These are phyloP conservation scores for Oryzias dopingdopingensis DNA, from an alignment of 2,797 vertebrate species.

Conservation along the genomic window DNA sequence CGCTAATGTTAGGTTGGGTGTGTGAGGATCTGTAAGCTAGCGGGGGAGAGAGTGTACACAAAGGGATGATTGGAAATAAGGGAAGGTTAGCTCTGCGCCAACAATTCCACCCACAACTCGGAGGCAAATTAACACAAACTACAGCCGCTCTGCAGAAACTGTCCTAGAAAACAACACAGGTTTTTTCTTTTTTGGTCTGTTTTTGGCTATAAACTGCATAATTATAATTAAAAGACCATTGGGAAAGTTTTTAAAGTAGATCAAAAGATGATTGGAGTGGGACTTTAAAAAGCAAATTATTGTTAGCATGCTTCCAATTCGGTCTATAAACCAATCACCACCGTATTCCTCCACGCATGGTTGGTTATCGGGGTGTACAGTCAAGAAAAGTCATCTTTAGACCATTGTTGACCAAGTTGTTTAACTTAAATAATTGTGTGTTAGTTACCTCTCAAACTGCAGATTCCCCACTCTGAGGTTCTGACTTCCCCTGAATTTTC, in stretches of 20 bases:
- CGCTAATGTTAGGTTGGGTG: too few relatives aligned
- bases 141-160: too few relatives aligned
- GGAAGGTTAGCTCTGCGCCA: too few relatives aligned
- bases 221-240: too few relatives aligned
- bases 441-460: slow-evolving; percentile 13
- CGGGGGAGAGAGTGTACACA: too few relatives aligned
- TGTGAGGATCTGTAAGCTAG: too few relatives aligned
- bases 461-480: slow-evolving; percentile 31
- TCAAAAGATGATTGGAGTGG: slow-evolving; percentile 15
- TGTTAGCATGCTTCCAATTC: slow-evolving; percentile 55
- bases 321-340: slow-evolving; percentile 69
- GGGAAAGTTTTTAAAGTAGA: slow-evolving; percentile 6
- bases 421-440: background rate
- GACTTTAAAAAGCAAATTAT: slow-evolving; percentile 70
- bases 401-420: background rate
- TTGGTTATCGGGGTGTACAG: slow-evolving; percentile 26
- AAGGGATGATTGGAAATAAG: too few relatives aligned
- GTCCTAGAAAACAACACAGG: too few relatives aligned
- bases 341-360: slow-evolving; percentile 62
- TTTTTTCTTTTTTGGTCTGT: too few relatives aligned
- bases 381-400: slow-evolving; percentile 15
- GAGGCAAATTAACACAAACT: too few relatives aligned
- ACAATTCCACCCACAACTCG: too few relatives aligned
- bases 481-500: slow-evolving; percentile 55
- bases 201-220: too few relatives aligned